Conservation (phyloP, 2,888 invertebrate genomes). For the Hyppa rectilinea region DNA sequence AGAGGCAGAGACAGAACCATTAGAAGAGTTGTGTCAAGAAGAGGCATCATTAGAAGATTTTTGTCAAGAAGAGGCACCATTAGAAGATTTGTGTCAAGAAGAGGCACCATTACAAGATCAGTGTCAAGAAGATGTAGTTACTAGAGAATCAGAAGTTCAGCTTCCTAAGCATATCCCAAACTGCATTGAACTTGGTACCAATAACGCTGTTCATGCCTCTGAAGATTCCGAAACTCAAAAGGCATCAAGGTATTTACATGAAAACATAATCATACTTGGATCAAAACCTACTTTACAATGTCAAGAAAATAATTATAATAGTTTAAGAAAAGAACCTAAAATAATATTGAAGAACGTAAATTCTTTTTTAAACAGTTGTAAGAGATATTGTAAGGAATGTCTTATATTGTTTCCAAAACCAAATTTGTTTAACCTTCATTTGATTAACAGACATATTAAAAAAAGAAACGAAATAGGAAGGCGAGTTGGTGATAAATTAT, state of each 20-base stretch:
- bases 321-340: slow-evolving; percentile 58
- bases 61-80: neutral
- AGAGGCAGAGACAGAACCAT: neutral
- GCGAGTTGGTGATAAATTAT: slow-evolving; percentile 32
- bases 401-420: slow-evolving; percentile 77
- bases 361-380: slow-evolving; percentile 71
- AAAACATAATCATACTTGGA: slow-evolving; percentile 77
- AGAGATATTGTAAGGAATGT: slow-evolving; percentile 78
- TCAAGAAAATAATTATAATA: slow-evolving; percentile 29
- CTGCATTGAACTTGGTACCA: neutral
- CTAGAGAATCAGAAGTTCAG: neutral
- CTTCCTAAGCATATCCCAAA: neutral
- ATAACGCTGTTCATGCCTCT: neutral
- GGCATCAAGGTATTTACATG: slow-evolving; percentile 35
- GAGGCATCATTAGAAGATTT: neutral
- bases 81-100: neutral
- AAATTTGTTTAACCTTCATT: slow-evolving; percentile 33
- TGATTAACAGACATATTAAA: slow-evolving; percentile 18
- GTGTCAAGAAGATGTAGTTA: slow-evolving; percentile 33
- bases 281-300: slow-evolving; percentile 69
- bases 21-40: neutral
- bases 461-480: slow-evolving; percentile 15
- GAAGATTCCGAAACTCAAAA: slow-evolving; percentile 16
- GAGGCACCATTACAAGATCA: slow-evolving; percentile 2
- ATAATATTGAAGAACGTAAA: slow-evolving; percentile 73